Evolutionary conservation across 2,797 vertebrate species (phyloP).

Genomic region (Gephyroberyx darwinii): DNA sequence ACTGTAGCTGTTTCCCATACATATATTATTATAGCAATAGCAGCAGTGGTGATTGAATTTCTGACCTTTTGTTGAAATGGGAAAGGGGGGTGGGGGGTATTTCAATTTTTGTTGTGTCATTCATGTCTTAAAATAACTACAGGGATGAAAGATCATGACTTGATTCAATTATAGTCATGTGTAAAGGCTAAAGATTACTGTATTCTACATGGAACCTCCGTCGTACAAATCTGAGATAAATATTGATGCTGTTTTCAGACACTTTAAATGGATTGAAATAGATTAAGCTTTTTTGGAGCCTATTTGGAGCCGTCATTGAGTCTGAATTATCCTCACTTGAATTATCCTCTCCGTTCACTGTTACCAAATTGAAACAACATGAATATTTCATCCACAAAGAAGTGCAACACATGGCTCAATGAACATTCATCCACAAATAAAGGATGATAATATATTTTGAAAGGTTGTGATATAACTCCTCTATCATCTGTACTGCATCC

Average conservation of each 20-base stretch:
- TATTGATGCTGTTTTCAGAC: conserved; percentile 50
- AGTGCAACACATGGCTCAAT: conserved; percentile 9
- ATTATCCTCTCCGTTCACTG: conserved; percentile 13
- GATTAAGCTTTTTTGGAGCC: conserved; percentile 36
- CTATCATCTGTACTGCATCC: conserved; percentile 1
- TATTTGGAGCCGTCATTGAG: conserved; percentile 14
- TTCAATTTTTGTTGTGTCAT: conserved; percentile 85
- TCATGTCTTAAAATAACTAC: conserved; percentile 83
- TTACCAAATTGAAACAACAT: conserved; percentile 19
- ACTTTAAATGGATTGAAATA: conserved; percentile 55
- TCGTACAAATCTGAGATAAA: conserved; percentile 63
- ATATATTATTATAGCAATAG: conserved; percentile 85
- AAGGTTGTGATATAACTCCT: not conserved
- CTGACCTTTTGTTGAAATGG: conserved; percentile 87
- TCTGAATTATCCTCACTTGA: conserved; percentile 16
- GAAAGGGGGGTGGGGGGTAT: conserved; percentile 69
- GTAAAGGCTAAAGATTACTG: conserved; percentile 80
- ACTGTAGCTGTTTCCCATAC: conserved; percentile 81
- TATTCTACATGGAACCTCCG: conserved; percentile 74
- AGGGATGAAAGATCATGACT: conserved; percentile 83
- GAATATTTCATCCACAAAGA: conserved; percentile 7
- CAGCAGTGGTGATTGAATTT: conserved; percentile 85
- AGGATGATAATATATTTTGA: not conserved
- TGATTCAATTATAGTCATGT: conserved; percentile 78
- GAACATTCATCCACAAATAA: conserved; percentile 16